Base-by-base conservation (phyloP, 2,888 invertebrate genomes). In the Gonocerus acuteangulatus region DNA sequence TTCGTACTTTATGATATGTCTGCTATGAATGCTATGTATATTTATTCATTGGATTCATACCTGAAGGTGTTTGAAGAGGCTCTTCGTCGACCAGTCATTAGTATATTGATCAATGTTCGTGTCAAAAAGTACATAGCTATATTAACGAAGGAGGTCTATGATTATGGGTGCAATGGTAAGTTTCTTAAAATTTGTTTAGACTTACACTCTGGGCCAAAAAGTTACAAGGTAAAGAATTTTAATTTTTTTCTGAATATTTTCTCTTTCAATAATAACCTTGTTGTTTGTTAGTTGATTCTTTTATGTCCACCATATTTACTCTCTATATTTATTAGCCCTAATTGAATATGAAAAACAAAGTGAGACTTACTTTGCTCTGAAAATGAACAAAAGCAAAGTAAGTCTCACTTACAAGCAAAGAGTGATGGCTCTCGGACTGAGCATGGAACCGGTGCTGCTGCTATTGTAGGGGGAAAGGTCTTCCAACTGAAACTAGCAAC, bases 1-100 rank as follows among this genome's bases (percentile, higher is more conserved):
- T 95, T 94, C 72, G 90, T 93, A 0, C 76, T 95, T 18, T 84
- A 90, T 0, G 92, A 94, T 71, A 89, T 95, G 90, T 86, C 92
- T 0, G 80, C 81, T 0, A 88, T 95, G 2, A 92, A 90, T 73
- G 76, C 82, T 36, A 95, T 95, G 94, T 95, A 95, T 72, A 94
- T 95, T 71, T 94, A 93, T 74, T 92, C 94, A 0, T 76, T 95
- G 60, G 82, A 82, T 1, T 85, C 91, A 0, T 95, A 93, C 70
- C 77, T 94, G 23, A 87, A 88, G 67, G 89, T 94, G 1, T 95
- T 94, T 71, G 78, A 83, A 1, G 86, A 80, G 71, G 88, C 94
- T 0, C 75, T 95, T 56, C 82, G 84, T 62, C 91, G 88, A 74
- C 86, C 92, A 2, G 78, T 89, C 72, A 89, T 91, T 0, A 89